Evolutionary conservation across 1,140 invertebrate genomes (phyloP).

Genomic region (Sinella curviseta): DNA sequence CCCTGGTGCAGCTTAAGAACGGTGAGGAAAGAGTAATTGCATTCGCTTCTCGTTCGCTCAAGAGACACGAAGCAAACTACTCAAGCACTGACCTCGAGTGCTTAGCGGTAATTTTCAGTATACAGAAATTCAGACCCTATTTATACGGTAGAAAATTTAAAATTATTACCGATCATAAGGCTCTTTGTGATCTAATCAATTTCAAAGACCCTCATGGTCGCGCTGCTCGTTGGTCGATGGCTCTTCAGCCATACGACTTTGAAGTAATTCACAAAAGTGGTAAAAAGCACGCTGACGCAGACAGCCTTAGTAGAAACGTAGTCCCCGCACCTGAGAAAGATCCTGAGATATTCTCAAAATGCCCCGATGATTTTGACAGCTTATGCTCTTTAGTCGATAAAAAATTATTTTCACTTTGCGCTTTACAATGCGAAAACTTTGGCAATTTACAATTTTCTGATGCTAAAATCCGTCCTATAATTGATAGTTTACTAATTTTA

Average conservation of each 20-base stretch:
- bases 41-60: constrained; percentile 51
- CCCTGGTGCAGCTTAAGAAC: constrained; percentile 50
- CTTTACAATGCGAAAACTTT: neutral
- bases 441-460: neutral
- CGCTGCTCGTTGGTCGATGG: too few species aligned
- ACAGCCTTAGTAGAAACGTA: neutral
- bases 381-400: neutral
- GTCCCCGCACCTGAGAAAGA: neutral
- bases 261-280: neutral
- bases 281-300: neutral
- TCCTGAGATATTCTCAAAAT: neutral
- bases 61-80: constrained; percentile 49
- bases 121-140: constrained; percentile 1
- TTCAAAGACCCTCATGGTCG: too few species aligned
- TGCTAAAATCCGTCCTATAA: neutral
- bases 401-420: neutral
- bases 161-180: too few species aligned
- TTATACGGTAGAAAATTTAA: neutral
- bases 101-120: constrained; percentile 48
- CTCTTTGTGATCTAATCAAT: too few species aligned
- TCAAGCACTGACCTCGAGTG: constrained; percentile 51
- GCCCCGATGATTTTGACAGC: neutral
- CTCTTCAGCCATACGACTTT: neutral
- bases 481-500: neutral
- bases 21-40: constrained; percentile 49